phyloP scores from a whole-genome alignment of 2,888 invertebrate species.

The Hypena proboscidalis region DNA sequence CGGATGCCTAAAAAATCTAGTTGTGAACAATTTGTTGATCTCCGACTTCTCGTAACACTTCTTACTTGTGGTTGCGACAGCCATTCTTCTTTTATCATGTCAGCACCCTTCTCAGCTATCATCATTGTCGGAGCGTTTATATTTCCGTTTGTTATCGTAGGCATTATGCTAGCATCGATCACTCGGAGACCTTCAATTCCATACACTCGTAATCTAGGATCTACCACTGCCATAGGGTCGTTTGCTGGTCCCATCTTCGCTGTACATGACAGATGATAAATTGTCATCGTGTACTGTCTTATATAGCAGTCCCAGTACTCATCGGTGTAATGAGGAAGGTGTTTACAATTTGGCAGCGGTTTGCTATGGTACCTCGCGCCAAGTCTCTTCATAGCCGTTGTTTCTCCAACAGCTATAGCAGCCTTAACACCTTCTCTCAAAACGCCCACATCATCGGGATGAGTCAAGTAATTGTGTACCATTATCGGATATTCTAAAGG shows the following conservation, averaged over 20 bases:
- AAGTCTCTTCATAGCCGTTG: slow-evolving; percentile 90
- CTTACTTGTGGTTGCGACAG: slow-evolving; percentile 57
- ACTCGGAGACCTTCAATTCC: slow-evolving; percentile 92
- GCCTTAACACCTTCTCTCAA: slow-evolving; percentile 95
- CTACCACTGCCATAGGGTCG: slow-evolving; percentile 93
- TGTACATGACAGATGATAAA: slow-evolving; percentile 94
- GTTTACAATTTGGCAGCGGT: slow-evolving; percentile 93
- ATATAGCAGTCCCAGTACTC: slow-evolving; percentile 95
- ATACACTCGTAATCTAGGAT: slow-evolving; percentile 90
- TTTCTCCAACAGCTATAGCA: slow-evolving; percentile 92
- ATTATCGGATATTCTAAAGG: slow-evolving; percentile 93
- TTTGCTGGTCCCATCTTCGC: slow-evolving; percentile 93
- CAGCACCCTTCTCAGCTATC: slow-evolving; percentile 95
- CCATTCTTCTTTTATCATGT: slow-evolving; percentile 92
- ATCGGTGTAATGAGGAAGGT: slow-evolving; percentile 90
- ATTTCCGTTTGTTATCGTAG: slow-evolving; percentile 93
- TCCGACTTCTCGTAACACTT: slow-evolving; percentile 49
- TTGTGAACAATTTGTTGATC: slow-evolving; percentile 58
- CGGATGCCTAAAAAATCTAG: slow-evolving; percentile 50
- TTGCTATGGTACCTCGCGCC: slow-evolving; percentile 91
- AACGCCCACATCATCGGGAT: slow-evolving; percentile 93
- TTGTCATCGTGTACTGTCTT: slow-evolving; percentile 94
- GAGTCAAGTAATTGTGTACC: slow-evolving; percentile 96
- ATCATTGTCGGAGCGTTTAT: slow-evolving; percentile 95
- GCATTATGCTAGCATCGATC: slow-evolving; percentile 96